Evolutionary conservation across 2,113 vertebrate genomes (phyloP).

Genomic region (Eclectus roratus): DNA sequence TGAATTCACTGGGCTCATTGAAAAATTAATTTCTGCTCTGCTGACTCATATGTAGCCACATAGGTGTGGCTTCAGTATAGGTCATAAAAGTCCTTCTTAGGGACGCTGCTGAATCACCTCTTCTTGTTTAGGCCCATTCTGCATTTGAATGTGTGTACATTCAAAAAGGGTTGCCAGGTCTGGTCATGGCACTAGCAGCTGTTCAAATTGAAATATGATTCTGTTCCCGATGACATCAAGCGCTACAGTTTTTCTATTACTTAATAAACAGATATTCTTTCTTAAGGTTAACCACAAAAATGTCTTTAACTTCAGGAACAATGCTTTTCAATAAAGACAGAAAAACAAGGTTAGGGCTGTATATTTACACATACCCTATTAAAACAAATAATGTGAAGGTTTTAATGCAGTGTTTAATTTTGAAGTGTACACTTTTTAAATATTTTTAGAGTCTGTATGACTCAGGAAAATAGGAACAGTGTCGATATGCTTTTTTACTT

Average conservation of each 20-base stretch:
- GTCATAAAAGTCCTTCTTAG: not conserved
- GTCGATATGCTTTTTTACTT: not conserved
- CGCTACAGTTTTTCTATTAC: not conserved
- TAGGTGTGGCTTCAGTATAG: not conserved
- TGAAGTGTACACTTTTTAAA: not conserved
- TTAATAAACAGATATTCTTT: slow-evolving; percentile 5
- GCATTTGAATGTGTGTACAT: not conserved
- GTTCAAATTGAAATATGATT: not conserved
- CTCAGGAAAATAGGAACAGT: not conserved
- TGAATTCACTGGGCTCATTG: not conserved
- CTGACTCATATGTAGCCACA: not conserved
- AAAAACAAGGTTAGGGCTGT: not conserved
- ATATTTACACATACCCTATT: not conserved
- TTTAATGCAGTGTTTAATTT: not conserved
- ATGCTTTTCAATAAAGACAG: not conserved
- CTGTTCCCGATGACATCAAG: not conserved
- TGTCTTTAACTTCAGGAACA: not conserved
- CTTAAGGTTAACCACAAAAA: slow-evolving; percentile 2
- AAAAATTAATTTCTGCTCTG: slow-evolving; percentile 5
- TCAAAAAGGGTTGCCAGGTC: not conserved
- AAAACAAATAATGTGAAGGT: not conserved
- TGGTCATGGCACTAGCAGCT: not conserved
- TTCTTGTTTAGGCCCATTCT: not conserved
- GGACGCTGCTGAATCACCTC: not conserved
- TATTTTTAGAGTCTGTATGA: not conserved